phyloP scores from a whole-genome alignment of 1,140 invertebrate genomes.

The Brachystomella parvula region DNA sequence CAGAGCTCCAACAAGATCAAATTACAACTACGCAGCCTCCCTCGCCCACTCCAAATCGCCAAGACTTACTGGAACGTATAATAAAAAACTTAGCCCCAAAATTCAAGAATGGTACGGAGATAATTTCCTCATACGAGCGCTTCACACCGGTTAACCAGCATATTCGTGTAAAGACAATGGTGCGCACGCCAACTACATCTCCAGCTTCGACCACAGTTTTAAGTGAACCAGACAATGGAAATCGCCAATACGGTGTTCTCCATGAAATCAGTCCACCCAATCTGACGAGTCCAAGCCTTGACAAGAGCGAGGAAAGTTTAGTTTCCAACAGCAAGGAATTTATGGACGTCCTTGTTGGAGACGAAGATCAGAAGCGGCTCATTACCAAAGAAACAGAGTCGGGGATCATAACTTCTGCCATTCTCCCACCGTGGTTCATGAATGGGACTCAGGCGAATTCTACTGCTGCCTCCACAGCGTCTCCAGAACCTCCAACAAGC shows the following conservation, averaged over 20 bases:
- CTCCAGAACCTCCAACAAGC: not conserved
- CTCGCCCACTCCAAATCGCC: not conserved
- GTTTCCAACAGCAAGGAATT: slow-evolving; percentile 10
- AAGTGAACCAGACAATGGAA: not conserved
- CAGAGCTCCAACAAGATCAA: not conserved
- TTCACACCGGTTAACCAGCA: not conserved
- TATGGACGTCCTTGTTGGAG: slow-evolving; percentile 32
- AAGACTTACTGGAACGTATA: slow-evolving; percentile 21
- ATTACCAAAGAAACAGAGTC: slow-evolving; percentile 33
- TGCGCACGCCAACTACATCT: slow-evolving; percentile 6
- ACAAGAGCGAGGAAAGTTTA: not conserved
- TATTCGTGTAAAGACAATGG: not conserved
- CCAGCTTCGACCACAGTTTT: not conserved
- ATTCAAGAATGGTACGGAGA: slow-evolving; percentile 12
- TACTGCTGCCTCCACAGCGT: not conserved
- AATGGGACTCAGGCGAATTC: slow-evolving; percentile 19
- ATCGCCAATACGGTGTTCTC: not conserved
- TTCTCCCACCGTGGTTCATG: slow-evolving; percentile 35
- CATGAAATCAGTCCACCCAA: not conserved
- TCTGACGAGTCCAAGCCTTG: not conserved
- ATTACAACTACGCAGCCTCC: slow-evolving; percentile 14
- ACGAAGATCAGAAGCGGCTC: slow-evolving; percentile 30
- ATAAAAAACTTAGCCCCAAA: slow-evolving; percentile 29
- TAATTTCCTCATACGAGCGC: not conserved
- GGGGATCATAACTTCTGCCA: slow-evolving; percentile 34